phyloP scores from a whole-genome alignment of 2,888 invertebrate species.

The Piscicola geometra region DNA sequence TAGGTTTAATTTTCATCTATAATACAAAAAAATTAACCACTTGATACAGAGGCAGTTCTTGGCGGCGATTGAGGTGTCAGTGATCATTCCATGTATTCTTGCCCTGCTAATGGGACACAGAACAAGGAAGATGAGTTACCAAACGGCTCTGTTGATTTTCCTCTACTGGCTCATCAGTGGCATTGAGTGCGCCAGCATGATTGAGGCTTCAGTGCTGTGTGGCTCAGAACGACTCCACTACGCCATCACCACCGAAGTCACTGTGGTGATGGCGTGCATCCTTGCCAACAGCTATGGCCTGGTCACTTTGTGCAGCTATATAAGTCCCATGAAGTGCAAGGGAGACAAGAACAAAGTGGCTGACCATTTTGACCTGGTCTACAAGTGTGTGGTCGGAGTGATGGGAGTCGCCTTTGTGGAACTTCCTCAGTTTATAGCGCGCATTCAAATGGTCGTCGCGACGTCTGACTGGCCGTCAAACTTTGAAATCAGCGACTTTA shows the following conservation, averaged over 20 bases:
- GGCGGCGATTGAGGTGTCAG: constrained; percentile 39
- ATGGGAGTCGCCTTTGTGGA: constrained; percentile 42
- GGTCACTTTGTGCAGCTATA: constrained; percentile 43
- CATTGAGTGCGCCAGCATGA: constrained; percentile 40
- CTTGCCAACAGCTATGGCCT: constrained; percentile 36
- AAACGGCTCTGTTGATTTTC: constrained; percentile 39
- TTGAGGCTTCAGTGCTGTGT: constrained; percentile 39
- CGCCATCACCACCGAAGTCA: constrained; percentile 37
- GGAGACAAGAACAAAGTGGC: constrained; percentile 17
- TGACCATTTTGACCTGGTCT: constrained; percentile 27
- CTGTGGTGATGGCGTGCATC: constrained; percentile 38
- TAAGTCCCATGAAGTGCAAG: constrained; percentile 38
- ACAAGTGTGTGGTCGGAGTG: constrained; percentile 38
- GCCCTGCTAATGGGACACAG: constrained; percentile 43
- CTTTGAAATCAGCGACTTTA: background rate
- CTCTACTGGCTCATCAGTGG: constrained; percentile 43
- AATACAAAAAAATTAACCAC: background rate
- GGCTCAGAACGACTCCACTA: constrained; percentile 36
- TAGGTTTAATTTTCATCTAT: too few relatives aligned
- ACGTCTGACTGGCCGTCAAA: background rate
- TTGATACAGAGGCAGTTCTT: constrained; percentile 38
- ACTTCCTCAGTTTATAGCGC: constrained; percentile 42
- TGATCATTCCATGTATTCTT: constrained; percentile 41
- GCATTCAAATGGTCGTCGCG: constrained; percentile 40
- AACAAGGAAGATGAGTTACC: constrained; percentile 43